Conservation (phyloP, 2,888 invertebrate genomes). For the Agrilus cyanescens region DNA sequence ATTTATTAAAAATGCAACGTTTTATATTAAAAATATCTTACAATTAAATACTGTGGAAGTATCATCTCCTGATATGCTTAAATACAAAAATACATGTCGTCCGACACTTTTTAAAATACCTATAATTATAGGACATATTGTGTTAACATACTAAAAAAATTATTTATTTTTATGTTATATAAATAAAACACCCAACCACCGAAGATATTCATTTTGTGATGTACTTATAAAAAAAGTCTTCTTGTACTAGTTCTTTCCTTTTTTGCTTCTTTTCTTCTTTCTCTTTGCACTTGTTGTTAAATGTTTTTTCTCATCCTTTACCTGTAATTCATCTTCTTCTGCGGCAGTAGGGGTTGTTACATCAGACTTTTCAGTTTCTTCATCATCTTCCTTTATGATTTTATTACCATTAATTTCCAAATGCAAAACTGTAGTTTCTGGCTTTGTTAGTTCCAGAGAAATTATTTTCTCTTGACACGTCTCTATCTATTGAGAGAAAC, state of each 20-base stretch:
- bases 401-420: conserved; percentile 21
- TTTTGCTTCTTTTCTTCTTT: conserved; percentile 41
- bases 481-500: conserved; percentile 54
- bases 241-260: conserved; percentile 36
- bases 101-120: too few species aligned
- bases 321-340: conserved; percentile 38
- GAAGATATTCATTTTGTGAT: conserved; percentile 4
- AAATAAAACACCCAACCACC: conserved; percentile 10
- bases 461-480: conserved; percentile 86
- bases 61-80: too few species aligned
- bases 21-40: too few species aligned
- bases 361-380: conserved; percentile 22
- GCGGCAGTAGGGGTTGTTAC: conserved; percentile 43
- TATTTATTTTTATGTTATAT: conserved; percentile 2
- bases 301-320: conserved; percentile 37
- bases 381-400: conserved; percentile 8
- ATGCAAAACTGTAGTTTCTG: conserved; percentile 21
- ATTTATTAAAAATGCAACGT: too few species aligned
- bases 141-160: conserved; percentile 2
- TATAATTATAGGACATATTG: too few species aligned
- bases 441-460: conserved; percentile 66
- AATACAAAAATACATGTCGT: too few species aligned
- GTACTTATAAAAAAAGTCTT: conserved; percentile 2
- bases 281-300: conserved; percentile 36
- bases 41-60: too few species aligned